These are phyloP conservation scores for Psammodynastes pulverulentus DNA, from an alignment of 2,113 vertebrate genomes.

Conservation along the genomic window DNA sequence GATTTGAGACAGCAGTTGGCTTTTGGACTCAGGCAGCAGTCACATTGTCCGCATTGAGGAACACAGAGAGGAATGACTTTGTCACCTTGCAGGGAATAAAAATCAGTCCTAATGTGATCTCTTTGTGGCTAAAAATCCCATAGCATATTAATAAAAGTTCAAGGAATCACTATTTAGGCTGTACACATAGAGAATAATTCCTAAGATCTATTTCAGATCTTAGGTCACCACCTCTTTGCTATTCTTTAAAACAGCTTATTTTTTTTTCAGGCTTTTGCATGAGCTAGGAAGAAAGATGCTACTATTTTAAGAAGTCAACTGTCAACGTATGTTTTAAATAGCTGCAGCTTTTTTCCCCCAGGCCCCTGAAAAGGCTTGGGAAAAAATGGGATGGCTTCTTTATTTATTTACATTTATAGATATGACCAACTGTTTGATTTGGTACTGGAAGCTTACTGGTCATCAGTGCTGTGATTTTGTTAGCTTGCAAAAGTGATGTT, in stretches of 20 bases:
- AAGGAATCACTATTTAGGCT: neutral
- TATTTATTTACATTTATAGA: neutral
- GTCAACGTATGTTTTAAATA: neutral
- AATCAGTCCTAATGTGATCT: rapidly evolving
- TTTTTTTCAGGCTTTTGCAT: neutral
- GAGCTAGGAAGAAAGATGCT: neutral
- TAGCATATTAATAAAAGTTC: neutral
- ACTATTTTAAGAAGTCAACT: neutral
- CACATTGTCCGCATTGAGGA: conserved; percentile 78
- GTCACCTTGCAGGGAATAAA: conserved; percentile 70
- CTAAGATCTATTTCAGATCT: neutral
- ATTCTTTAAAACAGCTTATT: neutral
- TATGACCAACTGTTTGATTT: neutral
- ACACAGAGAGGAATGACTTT: conserved; percentile 80
- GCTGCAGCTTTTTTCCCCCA: neutral
- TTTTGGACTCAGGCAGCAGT: conserved; percentile 72
- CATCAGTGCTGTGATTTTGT: neutral
- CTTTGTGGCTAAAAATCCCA: neutral
- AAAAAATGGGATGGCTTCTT: neutral
- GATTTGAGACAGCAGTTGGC: conserved; percentile 75
- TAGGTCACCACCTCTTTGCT: neutral
- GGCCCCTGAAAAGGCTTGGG: neutral
- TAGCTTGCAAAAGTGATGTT: neutral
- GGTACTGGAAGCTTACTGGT: neutral
- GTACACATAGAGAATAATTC: neutral